phyloP scores from a whole-genome alignment of 2,888 invertebrate genomes.

The Pharmacophagus antenor region DNA sequence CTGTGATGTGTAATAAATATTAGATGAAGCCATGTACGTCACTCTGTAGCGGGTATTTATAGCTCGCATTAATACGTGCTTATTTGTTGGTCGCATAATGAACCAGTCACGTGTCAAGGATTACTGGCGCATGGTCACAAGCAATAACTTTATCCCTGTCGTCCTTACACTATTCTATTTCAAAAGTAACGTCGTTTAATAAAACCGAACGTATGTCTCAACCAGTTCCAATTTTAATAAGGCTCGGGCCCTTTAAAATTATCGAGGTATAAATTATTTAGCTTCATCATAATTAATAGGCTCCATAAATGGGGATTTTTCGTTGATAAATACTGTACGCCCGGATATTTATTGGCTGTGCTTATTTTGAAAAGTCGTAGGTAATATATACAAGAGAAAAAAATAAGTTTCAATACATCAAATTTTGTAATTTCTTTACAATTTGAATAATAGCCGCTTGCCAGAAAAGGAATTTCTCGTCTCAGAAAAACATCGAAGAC shows the following conservation, averaged over 20 bases:
- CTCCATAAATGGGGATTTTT: conserved; percentile 46
- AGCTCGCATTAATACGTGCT: conserved; percentile 67
- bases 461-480: not conserved
- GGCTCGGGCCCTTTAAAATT: conserved; percentile 55
- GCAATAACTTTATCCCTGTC: conserved; percentile 49
- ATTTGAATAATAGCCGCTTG: not conserved
- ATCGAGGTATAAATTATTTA: conserved; percentile 66
- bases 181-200: conserved; percentile 16
- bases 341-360: conserved; percentile 32
- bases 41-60: conserved; percentile 48
- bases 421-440: not conserved
- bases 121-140: conserved; percentile 54
- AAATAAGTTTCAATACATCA: not conserved
- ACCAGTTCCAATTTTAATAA: conserved; percentile 60
- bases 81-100: conserved; percentile 71
- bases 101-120: conserved; percentile 71
- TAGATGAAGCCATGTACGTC: conserved; percentile 66
- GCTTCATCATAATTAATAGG: conserved; percentile 55
- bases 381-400: not conserved
- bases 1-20: conserved; percentile 71
- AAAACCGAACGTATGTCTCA: conserved; percentile 32
- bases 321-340: conserved; percentile 49
- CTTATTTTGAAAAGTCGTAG: conserved; percentile 24
- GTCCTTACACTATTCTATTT: conserved; percentile 34
- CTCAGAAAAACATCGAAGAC: too few relatives aligned